Evolutionary conservation across 2,113 vertebrate genomes (phyloP), one percentile per base, ranked within the genome.

Genomic region (Felis chaus): DNA sequence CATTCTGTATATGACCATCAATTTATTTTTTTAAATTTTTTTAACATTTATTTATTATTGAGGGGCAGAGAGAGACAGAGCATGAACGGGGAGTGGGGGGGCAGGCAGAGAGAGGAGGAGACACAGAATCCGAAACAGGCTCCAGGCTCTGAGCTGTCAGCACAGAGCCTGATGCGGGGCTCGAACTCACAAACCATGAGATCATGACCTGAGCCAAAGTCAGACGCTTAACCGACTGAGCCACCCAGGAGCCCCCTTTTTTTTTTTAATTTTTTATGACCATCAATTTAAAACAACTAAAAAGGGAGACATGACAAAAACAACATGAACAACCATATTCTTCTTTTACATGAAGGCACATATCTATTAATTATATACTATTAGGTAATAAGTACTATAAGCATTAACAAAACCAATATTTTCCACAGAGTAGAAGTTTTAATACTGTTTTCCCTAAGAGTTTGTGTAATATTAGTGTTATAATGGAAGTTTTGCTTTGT

Each of bases 241-340:
- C 45, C 45, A 45, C 45, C 45, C 45, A 45, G 7, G 45, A 1
- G 7, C 45, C 45, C 45, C 45, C 45, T 0, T 45, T 45, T 9
- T 45, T 41, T 41, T 45, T 8, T 7, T 0, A 7, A 45, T 8
- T 8, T 45, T 45, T 45, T 55, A 88, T 11, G 6, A 27, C 29
- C 5, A 78, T 83, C 3, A 27, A 55, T 45, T 57, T 91, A 31
- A 80, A 83, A 68, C 14, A 79, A 82, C 4, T 29, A 57, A 65
- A 89, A 95, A 69, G 27, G 79, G n/a, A 91, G 25, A 93, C 48
- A 91, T 57, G 5, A 16, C 84, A 66, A 94, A 79, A 91, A 45
- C 4, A 57, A 81, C 53, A 76, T 3, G 15, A 65, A 57, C 9
- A 63, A 41, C 12, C 2, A 11, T 76, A 88, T 66, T 71, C 45